Evolutionary conservation across 35 echinoderm and acorn worm genomes (phyloP).

Genomic region (Strongylocentrotus purpuratus): DNA sequence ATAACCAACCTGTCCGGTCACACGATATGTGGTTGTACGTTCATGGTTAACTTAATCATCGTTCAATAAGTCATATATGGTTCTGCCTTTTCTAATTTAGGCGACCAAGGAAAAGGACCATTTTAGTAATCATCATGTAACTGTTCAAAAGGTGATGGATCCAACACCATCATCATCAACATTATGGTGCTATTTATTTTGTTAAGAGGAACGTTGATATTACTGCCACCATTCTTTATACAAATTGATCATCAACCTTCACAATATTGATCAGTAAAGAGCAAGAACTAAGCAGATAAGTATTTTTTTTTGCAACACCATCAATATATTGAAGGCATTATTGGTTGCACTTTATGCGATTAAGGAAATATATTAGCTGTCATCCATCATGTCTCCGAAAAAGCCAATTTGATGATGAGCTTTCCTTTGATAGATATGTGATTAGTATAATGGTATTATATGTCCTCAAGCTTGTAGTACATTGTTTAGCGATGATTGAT

Average conservation of each 20-base stretch:
- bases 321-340: background rate
- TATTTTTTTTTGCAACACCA: background rate
- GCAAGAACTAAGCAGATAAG: background rate
- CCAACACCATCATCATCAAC: too few species aligned
- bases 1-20: too few species aligned
- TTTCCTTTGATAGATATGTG: background rate
- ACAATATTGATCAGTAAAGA: background rate
- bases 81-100: too few species aligned
- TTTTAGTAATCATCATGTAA: too few species aligned
- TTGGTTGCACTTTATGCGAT: background rate
- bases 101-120: too few species aligned
- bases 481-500: background rate
- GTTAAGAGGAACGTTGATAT: background rate
- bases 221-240: too few species aligned
- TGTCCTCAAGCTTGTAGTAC: background rate
- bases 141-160: too few species aligned
- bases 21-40: too few species aligned
- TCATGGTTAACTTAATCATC: too few species aligned
- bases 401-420: background rate
- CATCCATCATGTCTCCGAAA: background rate
- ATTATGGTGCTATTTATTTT: background rate
- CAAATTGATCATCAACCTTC: background rate
- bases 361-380: background rate
- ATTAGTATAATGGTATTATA: background rate
- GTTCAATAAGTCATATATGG: too few species aligned